Evolutionary conservation across 2,797 vertebrate species (phyloP), one percentile per base, ranked within the genome.

Genomic region (Sebastes nivosus): DNA sequence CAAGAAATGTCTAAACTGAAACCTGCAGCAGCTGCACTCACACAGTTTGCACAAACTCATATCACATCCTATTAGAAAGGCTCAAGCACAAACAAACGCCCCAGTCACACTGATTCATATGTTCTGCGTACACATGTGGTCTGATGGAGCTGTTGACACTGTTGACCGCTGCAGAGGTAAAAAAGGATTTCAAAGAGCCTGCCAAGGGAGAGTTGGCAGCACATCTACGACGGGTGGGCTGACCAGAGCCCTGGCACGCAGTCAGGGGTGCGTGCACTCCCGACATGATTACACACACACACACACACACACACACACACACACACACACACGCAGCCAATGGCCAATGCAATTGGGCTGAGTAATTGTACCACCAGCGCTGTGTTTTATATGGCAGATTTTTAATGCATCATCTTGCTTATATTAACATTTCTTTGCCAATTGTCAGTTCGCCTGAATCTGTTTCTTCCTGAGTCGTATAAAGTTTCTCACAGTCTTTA

Each of bases 161-260:
- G 88, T 78, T 92, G 94, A 94, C 92, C 93, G 18, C 91, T 84
- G 90, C 75, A 63, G 92, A 89, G 85, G 90, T 91, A 87, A 88
- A 92, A 86, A 86, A 66, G 80, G 84, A 80, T 87, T 92, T 89
- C 77, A 86, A 87, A 90, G 80, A 13, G 70, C 60, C 88, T 91
- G 92, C 92, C 93, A 93, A 91, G 89, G 12, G 2, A 87, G 87
- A 91, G 87, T 50, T 95, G 94, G 93, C 90, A 93, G 87, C 84
- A 77, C 85, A 75, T 90, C 67, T 77, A 67, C 75, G 14, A 52
- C 58, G 88, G 92, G 88, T 90, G 91, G 93, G 85, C 88, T 88
- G 86, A 90, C 88, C 87, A 79, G 85, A 89, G 81, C 65, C 54
- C 82, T 92, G 92, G 91, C 91, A 76, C 29, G 0, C 54, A 16